A percentile compares a stretch with the other conserved stretches of the same genome.
These are phyloP conservation scores for Apodemia duryi DNA, from an alignment of 2,888 invertebrate species.

Conservation along the genomic window DNA sequence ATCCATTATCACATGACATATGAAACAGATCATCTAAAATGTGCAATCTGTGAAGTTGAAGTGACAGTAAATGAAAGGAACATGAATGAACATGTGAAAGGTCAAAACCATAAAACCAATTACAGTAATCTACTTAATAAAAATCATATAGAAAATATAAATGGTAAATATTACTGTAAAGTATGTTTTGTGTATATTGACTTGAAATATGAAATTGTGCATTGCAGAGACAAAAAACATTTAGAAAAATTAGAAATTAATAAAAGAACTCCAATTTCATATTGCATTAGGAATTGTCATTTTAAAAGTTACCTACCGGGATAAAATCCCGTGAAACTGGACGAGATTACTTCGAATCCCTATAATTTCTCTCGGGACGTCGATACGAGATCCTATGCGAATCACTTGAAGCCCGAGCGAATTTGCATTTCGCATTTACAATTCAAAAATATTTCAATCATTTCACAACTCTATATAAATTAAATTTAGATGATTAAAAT, in stretches of 20 bases:
- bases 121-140: not conserved
- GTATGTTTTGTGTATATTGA: not conserved
- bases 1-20: not conserved
- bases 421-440: constrained; percentile 11
- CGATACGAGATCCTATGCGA: constrained; percentile 8
- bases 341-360: constrained; percentile 7
- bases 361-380: constrained; percentile 6
- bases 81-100: not conserved
- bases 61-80: constrained; percentile 3
- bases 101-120: constrained; percentile 1
- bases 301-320: constrained; percentile 8
- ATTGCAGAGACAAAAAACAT: constrained; percentile 14
- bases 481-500: not conserved
- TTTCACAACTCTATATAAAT: constrained; percentile 7
- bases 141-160: not conserved
- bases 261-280: not conserved
- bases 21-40: not conserved
- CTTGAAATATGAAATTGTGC: not conserved
- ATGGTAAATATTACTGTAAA: constrained; percentile 1
- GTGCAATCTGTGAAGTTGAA: not conserved
- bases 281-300: constrained; percentile 7
- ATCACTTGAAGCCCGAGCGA: constrained; percentile 1
- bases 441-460: constrained; percentile 11
- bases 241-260: not conserved
- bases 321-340: constrained; percentile 5